A percentile compares a stretch with the other conserved stretches of the same genome.
These are phyloP conservation scores for Bostrychus sinensis DNA, from an alignment of 2,113 vertebrate genomes.

Conservation along the genomic window DNA sequence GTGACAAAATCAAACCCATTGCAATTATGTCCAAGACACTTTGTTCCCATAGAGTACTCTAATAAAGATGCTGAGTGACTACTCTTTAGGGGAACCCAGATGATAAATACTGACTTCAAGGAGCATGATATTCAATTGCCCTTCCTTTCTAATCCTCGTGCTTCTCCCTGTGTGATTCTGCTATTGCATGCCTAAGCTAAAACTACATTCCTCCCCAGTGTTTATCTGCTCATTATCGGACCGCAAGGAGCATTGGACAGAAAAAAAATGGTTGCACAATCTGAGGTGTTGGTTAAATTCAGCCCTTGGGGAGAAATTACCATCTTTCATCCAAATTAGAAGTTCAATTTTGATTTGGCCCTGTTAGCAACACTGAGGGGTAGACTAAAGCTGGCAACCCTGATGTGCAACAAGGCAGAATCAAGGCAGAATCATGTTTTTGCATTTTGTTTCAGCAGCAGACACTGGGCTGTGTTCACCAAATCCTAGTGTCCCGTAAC, in stretches of 20 bases:
- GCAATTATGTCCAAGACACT: no score
- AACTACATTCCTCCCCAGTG: constrained; percentile 17
- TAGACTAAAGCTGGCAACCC: not conserved
- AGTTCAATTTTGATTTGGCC: constrained; percentile 14
- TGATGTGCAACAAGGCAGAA: not conserved
- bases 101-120: not conserved
- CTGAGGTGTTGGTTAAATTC: constrained; percentile 15
- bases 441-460: not conserved
- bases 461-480: not conserved
- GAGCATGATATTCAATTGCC: constrained; percentile 5
- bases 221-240: constrained; percentile 21
- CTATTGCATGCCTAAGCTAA: constrained; percentile 26
- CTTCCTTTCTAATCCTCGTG: constrained; percentile 8
- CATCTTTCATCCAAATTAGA: constrained; percentile 17
- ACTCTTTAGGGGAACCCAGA: no score
- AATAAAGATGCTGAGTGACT: no score
- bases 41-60: no score
- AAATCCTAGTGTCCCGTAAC: not conserved
- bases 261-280: constrained; percentile 2
- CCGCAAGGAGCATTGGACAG: not conserved
- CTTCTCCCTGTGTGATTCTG: constrained; percentile 6
- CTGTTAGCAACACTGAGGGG: not conserved
- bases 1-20: no score
- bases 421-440: not conserved
- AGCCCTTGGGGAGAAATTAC: constrained; percentile 23